Percentiles rank a stretch among this genome's conserved stretches.
Evolutionary conservation across 2,113 vertebrate genomes (phyloP).

Genomic region (Eidolon helvum): DNA sequence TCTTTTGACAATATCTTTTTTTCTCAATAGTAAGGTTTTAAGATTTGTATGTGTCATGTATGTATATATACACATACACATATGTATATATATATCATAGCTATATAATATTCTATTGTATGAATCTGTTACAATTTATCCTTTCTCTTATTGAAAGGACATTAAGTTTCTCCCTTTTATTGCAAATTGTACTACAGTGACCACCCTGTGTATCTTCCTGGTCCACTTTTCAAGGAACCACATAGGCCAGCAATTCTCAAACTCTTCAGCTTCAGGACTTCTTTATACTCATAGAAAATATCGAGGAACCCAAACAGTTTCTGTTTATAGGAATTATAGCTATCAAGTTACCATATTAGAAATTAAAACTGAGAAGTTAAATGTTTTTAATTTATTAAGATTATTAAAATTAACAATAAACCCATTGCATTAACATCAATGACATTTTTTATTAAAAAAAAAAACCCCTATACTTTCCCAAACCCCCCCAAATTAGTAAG

Average conservation of each 20-base stretch:
- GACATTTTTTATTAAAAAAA: not conserved
- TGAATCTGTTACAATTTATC: not conserved
- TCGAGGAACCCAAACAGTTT: not conserved
- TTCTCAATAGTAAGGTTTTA: not conserved
- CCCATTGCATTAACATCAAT: not conserved
- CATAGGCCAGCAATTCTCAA: not conserved
- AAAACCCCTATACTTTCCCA: not conserved
- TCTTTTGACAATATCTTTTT: not conserved
- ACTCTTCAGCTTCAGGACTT: not conserved
- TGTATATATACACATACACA: not conserved
- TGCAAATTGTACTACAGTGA: not conserved
- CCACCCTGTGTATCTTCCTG: not conserved
- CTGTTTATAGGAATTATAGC: not conserved
- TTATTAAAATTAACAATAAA: not conserved
- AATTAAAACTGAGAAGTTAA: not conserved
- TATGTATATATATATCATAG: not conserved
- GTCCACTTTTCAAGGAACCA: not conserved
- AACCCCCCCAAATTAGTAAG: not conserved
- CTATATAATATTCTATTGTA: not conserved
- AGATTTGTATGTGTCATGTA: not conserved
- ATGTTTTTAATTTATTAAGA: not conserved
- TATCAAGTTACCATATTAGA: not conserved
- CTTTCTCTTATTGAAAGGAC: not conserved
- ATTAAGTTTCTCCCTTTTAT: not conserved
- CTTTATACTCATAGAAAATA: not conserved